These are phyloP conservation scores for Drosophila albomicans DNA, from an alignment of 1,140 invertebrate species.

Conservation along the genomic window DNA sequence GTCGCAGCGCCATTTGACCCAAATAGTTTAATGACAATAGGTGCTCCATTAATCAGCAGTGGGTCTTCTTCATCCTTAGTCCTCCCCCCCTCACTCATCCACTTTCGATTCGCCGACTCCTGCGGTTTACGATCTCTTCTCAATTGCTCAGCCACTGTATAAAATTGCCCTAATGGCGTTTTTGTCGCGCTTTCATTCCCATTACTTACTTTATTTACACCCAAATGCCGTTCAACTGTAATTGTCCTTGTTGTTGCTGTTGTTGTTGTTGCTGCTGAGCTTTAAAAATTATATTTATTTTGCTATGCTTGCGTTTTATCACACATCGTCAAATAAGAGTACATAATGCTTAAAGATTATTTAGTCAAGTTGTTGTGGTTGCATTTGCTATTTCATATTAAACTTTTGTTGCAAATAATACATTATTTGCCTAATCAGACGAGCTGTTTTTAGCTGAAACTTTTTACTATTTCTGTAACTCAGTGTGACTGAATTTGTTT, in stretches of 20 bases:
- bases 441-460: no score
- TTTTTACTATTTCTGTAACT: no score
- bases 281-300: slow-evolving; percentile 20
- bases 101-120: slow-evolving; percentile 3
- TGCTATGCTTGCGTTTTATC: slow-evolving; percentile 2
- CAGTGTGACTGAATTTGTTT: no score
- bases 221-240: slow-evolving; percentile 13
- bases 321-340: not conserved
- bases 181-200: slow-evolving; percentile 2
- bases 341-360: not conserved
- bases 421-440: no score
- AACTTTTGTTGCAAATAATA: no score
- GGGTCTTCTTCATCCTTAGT: slow-evolving; percentile 7
- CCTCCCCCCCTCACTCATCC: not conserved
- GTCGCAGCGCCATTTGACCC: slow-evolving; percentile 37
- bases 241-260: not conserved
- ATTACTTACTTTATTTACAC: slow-evolving; percentile 2
- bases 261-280: not conserved
- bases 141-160: slow-evolving; percentile 11
- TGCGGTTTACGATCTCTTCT: slow-evolving; percentile 38
- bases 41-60: slow-evolving; percentile 40
- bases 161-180: slow-evolving; percentile 11
- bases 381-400: not conserved
- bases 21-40: slow-evolving; percentile 39
- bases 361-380: not conserved